These are phyloP conservation scores for Eulemur rubriventer DNA, from an alignment of 2,797 vertebrate species.

Conservation along the genomic window DNA sequence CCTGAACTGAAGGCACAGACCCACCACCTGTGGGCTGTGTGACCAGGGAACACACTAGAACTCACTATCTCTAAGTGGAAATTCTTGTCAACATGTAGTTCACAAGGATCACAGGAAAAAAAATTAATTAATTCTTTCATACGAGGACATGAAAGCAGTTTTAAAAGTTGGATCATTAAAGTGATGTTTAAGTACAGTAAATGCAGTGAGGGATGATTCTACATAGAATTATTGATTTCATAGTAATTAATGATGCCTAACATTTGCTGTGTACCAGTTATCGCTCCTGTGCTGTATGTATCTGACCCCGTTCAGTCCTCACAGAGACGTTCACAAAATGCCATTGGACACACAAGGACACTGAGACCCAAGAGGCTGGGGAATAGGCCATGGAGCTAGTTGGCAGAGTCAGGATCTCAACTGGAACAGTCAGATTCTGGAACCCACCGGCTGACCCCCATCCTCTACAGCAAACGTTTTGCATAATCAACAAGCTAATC, in stretches of 20 bases:
- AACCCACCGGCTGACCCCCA: not conserved
- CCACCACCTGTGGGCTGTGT: rapidly evolving
- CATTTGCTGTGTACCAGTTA: too few relatives aligned
- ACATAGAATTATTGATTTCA: not conserved
- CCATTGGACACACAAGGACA: not conserved
- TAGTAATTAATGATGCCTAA: not conserved
- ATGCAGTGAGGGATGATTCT: not conserved
- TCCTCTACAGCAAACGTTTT: not conserved
- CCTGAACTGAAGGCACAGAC: not conserved
- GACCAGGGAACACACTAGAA: not conserved
- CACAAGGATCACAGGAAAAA: not conserved
- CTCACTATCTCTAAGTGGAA: not conserved
- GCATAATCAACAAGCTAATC: not conserved
- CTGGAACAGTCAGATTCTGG: not conserved
- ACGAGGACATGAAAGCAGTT: not conserved
- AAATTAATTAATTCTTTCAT: not conserved
- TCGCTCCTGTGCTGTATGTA: not conserved
- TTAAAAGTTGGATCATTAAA: conserved; percentile 10
- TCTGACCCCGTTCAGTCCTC: not conserved
- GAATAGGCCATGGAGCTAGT: not conserved
- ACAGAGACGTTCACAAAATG: not conserved
- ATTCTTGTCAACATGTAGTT: not conserved
- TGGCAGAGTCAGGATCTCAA: not conserved
- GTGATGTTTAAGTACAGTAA: not conserved
- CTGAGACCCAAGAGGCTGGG: not conserved